phyloP scores from a whole-genome alignment of 2,113 vertebrate genomes.

The Stegastes partitus region DNA sequence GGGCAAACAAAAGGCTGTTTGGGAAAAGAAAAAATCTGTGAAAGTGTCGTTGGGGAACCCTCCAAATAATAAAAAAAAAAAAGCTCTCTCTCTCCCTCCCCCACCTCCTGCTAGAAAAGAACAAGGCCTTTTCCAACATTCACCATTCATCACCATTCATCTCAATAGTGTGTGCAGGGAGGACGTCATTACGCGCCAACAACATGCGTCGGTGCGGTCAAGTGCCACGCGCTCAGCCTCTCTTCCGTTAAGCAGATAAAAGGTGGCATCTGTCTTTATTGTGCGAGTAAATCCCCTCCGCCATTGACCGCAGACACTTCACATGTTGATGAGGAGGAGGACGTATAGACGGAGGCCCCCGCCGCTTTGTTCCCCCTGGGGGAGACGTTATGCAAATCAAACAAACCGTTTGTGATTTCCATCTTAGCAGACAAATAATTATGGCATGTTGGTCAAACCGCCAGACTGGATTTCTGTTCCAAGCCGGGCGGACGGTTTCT shows the following conservation, averaged over 20 bases:
- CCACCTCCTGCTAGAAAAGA: slow-evolving; percentile 21
- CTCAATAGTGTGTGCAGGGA: slow-evolving; percentile 31
- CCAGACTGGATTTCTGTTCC: neutral
- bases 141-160: slow-evolving; percentile 35
- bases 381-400: slow-evolving; percentile 78
- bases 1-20: slow-evolving; percentile 46
- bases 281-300: slow-evolving; percentile 62
- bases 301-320: slow-evolving; percentile 72
- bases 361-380: slow-evolving; percentile 42
- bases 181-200: slow-evolving; percentile 53
- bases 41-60: slow-evolving; percentile 16
- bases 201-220: slow-evolving; percentile 43
- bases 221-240: slow-evolving; percentile 72
- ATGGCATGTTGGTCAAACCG: slow-evolving; percentile 24
- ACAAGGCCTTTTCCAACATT: slow-evolving; percentile 25
- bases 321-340: slow-evolving; percentile 71
- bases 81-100: slow-evolving; percentile 12
- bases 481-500: too few relatives aligned
- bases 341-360: slow-evolving; percentile 52
- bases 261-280: slow-evolving; percentile 80
- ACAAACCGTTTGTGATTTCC: slow-evolving; percentile 72
- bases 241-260: slow-evolving; percentile 80
- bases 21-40: neutral
- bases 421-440: slow-evolving; percentile 50
- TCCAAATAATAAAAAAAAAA: neutral